Base-by-base conservation (phyloP, 2,888 invertebrate genomes). In the Cosmia pyralina region DNA sequence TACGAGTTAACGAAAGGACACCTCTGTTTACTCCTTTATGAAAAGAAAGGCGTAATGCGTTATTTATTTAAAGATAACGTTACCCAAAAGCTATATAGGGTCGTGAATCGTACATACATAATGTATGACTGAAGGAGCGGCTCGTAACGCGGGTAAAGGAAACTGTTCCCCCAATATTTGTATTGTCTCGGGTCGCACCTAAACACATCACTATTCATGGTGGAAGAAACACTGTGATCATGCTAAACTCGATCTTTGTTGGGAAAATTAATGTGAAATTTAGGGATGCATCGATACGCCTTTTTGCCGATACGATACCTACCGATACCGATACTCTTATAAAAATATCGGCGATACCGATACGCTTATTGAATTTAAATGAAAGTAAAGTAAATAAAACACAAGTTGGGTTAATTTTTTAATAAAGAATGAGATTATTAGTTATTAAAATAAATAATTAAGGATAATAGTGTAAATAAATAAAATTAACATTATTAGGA, bases 151-250 rank as follows among this genome's bases (percentile, higher is more conserved):
- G 34, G 50, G 44, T 64, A 66, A 62, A 65, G 80, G 59, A 74
- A 78, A 73, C 68, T 50, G 60, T 75, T 76, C 57, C 34, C 70
- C 41, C 69, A 78, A 73, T 82, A 81, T 87, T 85, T 79, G 80
- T 74, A 52, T 81, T 82, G 77, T 80, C 77, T 79, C 67, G 44
- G 72, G 75, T 79, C 75, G 62, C 73, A 73, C 66, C 66, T 71
- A 69, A 81, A 76, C 81, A 79, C 79, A 81, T 87, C 78, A 83
- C 66, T 84, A 86, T 87, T 86, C 82, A 88, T 81, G 77, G 76
- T 73, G 72, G 60, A 69, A 82, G 65, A 82, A 77, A 79, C 81
- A 81, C 74, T 79, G 72, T 71, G 75, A 82, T 58, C 52, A 65
- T 62, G 10, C n/a, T 15, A 46, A 38, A 55, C 15, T n/a, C 19